Conservation (phyloP, 1,140 invertebrate genomes). For the Chironomus tepperi region DNA sequence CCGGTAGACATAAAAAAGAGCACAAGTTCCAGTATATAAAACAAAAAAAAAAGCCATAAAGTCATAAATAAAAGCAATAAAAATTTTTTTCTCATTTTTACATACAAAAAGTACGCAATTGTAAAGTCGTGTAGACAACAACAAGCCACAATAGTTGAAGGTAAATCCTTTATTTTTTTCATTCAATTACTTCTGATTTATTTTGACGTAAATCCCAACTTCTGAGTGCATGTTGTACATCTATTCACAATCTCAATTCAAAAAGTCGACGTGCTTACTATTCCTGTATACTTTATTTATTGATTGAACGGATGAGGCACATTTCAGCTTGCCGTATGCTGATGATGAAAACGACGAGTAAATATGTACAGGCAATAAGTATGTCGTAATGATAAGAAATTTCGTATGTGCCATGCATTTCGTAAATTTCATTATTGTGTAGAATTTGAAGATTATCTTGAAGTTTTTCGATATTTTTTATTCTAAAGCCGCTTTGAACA, state of each 20-base stretch:
- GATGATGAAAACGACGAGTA: not conserved
- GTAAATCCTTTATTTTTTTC: not conserved
- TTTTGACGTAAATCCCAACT: not conserved
- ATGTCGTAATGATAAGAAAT: constrained; percentile 6
- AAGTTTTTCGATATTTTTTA: too few relatives aligned
- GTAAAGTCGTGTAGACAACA: not conserved
- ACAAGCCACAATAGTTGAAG: not conserved
- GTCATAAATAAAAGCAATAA: constrained; percentile 14
- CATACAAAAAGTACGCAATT: not conserved
- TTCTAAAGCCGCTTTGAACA: too few relatives aligned
- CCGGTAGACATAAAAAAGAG: not conserved
- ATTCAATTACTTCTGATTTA: constrained; percentile 21
- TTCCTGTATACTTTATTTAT: not conserved
- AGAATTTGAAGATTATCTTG: too few relatives aligned
- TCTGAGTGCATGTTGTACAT: not conserved
- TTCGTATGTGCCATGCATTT: not conserved
- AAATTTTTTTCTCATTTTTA: not conserved
- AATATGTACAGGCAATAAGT: not conserved
- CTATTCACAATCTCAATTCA: not conserved
- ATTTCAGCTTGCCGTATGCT: not conserved
- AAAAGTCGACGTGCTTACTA: constrained; percentile 3
- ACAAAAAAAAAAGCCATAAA: not conserved
- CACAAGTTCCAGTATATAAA: not conserved
- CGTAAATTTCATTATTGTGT: too few relatives aligned
- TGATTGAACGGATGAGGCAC: not conserved